These are phyloP conservation scores for Cerceris rybyensis DNA, from an alignment of 2,888 invertebrate genomes.

Conservation along the genomic window DNA sequence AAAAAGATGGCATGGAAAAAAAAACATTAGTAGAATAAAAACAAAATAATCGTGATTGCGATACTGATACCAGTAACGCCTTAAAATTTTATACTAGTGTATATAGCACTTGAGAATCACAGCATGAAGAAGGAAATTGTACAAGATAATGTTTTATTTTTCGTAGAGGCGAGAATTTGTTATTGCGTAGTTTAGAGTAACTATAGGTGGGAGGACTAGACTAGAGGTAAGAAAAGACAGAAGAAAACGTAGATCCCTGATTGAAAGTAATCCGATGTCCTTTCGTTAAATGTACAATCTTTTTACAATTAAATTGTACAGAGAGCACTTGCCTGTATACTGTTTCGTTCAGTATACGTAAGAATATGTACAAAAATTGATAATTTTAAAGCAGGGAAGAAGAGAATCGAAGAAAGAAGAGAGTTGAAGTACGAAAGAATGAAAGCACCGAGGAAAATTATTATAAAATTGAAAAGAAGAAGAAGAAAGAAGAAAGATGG, in stretches of 20 bases:
- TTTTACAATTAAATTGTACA: slow-evolving; percentile 1
- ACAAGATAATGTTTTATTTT: slow-evolving; percentile 4
- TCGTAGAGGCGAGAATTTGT: slow-evolving; percentile 2
- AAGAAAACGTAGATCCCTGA: not conserved
- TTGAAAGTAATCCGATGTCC: slow-evolving; percentile 10
- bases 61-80: slow-evolving; percentile 1
- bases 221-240: slow-evolving; percentile 39
- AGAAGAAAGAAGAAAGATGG: not conserved
- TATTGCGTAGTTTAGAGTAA: slow-evolving; percentile 11
- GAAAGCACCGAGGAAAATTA: not conserved
- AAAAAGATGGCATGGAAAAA: not conserved
- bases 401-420: slow-evolving; percentile 2
- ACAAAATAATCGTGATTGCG: not conserved
- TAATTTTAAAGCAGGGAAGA: not conserved
- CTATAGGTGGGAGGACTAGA: slow-evolving; percentile 52
- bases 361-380: slow-evolving; percentile 10
- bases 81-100: slow-evolving; percentile 5
- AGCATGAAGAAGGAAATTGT: slow-evolving; percentile 30
- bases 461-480: slow-evolving; percentile 7
- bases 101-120: slow-evolving; percentile 50
- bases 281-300: not conserved
- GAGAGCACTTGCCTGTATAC: not conserved
- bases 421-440: not conserved
- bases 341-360: slow-evolving; percentile 7
- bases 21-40: slow-evolving; percentile 10